phyloP scores from a whole-genome alignment of 2,888 invertebrate genomes.

The Tridacna gigas region DNA sequence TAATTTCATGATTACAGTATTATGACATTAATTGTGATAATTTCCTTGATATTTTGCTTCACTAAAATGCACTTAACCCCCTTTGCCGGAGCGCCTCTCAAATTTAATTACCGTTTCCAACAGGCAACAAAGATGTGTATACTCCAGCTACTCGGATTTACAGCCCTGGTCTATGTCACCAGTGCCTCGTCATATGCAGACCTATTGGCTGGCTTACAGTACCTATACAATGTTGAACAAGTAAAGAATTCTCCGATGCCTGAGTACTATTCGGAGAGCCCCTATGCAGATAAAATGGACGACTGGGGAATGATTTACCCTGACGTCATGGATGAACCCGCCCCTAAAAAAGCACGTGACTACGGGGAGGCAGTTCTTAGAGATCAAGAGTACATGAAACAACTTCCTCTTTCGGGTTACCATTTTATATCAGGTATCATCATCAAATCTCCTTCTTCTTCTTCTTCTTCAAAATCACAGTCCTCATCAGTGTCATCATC shows the following conservation, averaged over 20 bases:
- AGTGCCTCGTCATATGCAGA: constrained; percentile 45
- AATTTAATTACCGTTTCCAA: background rate
- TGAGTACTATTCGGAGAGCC: constrained; percentile 59
- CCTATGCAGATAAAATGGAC: constrained; percentile 57
- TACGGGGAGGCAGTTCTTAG: constrained; percentile 73
- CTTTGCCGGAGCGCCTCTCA: too few species aligned
- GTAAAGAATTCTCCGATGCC: constrained; percentile 52
- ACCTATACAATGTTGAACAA: constrained; percentile 66
- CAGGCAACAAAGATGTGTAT: background rate
- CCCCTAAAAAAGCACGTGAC: constrained; percentile 59
- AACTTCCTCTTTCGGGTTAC: constrained; percentile 77
- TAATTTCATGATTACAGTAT: too few species aligned
- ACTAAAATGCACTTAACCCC: too few species aligned
- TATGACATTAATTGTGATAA: too few species aligned
- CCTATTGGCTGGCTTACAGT: constrained; percentile 48
- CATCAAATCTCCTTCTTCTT: background rate
- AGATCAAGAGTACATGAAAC: constrained; percentile 77
- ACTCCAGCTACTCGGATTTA: constrained; percentile 39
- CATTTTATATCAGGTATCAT: constrained; percentile 78
- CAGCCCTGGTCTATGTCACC: constrained; percentile 29
- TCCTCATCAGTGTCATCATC: too few species aligned
- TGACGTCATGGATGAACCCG: constrained; percentile 47
- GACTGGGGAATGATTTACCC: constrained; percentile 59
- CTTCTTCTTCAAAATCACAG: background rate
- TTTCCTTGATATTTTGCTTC: too few species aligned